phyloP scores from a whole-genome alignment of 2,113 vertebrate genomes.

The Xerus inauris region DNA sequence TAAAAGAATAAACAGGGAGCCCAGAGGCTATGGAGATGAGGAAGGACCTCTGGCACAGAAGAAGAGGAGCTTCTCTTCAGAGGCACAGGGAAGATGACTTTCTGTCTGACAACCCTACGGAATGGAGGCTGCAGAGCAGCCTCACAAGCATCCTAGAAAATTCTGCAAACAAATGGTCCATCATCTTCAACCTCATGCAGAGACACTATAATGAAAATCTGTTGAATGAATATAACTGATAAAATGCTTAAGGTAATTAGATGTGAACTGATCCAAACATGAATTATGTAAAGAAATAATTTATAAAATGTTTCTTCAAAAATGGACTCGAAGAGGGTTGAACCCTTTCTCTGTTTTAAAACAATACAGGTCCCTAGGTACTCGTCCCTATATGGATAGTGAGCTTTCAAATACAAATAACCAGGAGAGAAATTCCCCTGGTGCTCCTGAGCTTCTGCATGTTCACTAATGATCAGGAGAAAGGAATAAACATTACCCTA shows the following conservation, averaged over 20 bases:
- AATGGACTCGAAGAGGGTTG: neutral
- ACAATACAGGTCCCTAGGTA: neutral
- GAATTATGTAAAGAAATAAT: neutral
- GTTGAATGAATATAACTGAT: neutral
- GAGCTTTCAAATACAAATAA: slow-evolving; percentile 55
- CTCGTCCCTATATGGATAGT: neutral
- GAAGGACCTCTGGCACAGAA: neutral
- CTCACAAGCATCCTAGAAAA: neutral
- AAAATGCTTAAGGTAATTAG: neutral
- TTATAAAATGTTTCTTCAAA: slow-evolving; percentile 24
- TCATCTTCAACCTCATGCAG: neutral
- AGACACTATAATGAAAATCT: neutral
- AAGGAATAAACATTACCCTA: slow-evolving; percentile 48
- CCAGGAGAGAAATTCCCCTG: slow-evolving; percentile 39
- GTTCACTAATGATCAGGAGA: slow-evolving; percentile 59
- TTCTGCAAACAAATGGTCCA: neutral
- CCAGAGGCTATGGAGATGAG: neutral
- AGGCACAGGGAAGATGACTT: neutral
- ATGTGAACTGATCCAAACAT: fast-evolving
- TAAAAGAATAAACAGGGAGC: neutral
- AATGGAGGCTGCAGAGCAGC: fast-evolving
- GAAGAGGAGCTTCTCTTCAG: neutral
- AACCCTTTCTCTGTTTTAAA: slow-evolving; percentile 49
- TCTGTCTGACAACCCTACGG: neutral
- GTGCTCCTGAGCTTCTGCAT: neutral